phyloP scores from a whole-genome alignment of 1,140 invertebrate genomes.

The Eciton burchellii region DNA sequence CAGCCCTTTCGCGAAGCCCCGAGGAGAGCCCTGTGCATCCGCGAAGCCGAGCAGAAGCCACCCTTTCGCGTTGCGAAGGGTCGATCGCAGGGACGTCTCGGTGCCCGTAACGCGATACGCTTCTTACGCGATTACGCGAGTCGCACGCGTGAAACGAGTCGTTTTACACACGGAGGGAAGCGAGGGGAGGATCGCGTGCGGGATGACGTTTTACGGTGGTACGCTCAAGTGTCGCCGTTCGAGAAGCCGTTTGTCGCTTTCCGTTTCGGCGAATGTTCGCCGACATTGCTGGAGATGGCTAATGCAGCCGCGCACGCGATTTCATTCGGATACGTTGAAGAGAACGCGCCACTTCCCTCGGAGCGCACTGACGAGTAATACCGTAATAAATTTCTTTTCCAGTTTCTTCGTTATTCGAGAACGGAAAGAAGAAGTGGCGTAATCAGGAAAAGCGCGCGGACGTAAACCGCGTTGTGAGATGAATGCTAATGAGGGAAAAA shows the following conservation, averaged over 20 bases:
- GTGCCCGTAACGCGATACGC: constrained; percentile 59
- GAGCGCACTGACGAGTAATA: neutral
- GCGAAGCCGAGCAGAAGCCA: neutral
- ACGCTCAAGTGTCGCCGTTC: constrained; percentile 28
- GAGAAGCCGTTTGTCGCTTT: constrained; percentile 34
- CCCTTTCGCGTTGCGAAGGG: constrained; percentile 42
- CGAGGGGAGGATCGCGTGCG: neutral
- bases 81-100: constrained; percentile 1
- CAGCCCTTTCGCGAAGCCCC: constrained; percentile 65
- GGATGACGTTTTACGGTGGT: neutral
- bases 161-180: constrained; percentile 59
- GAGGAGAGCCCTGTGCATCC: constrained; percentile 25
- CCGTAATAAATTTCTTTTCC: neutral
- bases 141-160: constrained; percentile 17
- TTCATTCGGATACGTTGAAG: neutral
- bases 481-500: no score
- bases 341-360: neutral
- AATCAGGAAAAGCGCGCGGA: no score
- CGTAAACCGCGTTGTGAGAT: no score
- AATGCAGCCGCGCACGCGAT: neutral
- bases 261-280: neutral
- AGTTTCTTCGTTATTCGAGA: no score
- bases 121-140: constrained; percentile 17
- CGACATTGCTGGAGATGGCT: neutral
- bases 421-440: no score